phyloP scores from a whole-genome alignment of 2,113 vertebrate species.

The Nyctibius bracteatus region DNA sequence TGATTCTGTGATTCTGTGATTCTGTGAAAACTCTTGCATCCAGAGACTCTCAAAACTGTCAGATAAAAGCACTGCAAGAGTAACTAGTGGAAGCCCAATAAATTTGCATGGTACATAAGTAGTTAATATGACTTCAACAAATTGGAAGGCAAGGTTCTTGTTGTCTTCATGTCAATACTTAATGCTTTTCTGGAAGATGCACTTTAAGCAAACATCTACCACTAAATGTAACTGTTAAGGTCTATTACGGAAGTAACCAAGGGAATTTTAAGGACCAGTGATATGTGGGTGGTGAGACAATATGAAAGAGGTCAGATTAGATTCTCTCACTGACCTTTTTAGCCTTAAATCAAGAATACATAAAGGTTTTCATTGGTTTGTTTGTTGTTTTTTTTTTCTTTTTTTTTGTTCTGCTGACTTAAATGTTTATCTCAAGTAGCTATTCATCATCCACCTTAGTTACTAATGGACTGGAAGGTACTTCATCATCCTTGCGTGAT shows the following conservation, averaged over 20 bases:
- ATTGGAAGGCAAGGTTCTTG: neutral
- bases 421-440: neutral
- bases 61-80: neutral
- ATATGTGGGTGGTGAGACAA: neutral
- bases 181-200: neutral
- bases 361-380: neutral
- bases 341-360: neutral
- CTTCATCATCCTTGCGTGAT: neutral
- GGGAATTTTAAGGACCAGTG: neutral
- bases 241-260: neutral
- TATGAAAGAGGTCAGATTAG: neutral
- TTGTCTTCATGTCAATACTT: neutral
- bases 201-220: neutral
- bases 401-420: neutral
- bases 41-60: neutral
- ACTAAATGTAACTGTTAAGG: rapidly evolving
- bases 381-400: neutral
- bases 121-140: neutral
- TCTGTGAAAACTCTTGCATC: neutral
- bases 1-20: too few species aligned
- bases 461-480: neutral
- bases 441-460: neutral
- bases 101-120: neutral
- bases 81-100: neutral
- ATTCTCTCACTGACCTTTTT: neutral